A percentile compares a stretch with the other conserved stretches of the same genome.
Conservation (phyloP, 2,888 invertebrate species). For the Lasioglossum calceatum region DNA sequence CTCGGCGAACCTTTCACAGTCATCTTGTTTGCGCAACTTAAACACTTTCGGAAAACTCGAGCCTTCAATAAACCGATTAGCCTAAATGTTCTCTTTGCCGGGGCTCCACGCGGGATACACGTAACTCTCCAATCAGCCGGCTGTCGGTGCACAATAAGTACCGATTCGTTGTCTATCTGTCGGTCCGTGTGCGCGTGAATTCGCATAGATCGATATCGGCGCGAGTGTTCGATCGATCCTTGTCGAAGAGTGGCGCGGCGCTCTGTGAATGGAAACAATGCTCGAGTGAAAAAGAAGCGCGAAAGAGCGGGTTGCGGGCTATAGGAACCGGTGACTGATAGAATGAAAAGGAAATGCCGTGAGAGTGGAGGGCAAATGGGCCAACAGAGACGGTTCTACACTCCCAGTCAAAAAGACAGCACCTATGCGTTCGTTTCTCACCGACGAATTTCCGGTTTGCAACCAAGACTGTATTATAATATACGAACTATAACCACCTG, state of each 20-base stretch:
- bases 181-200: constrained; percentile 22
- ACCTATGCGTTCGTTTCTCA: no score
- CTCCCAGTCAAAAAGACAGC: background rate
- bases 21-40: constrained; percentile 47
- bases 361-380: background rate
- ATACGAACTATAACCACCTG: no score
- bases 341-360: constrained; percentile 12
- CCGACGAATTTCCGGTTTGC: no score
- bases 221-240: constrained; percentile 47
- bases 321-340: constrained; percentile 1
- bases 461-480: no score
- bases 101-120: constrained; percentile 39
- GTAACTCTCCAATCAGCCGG: constrained; percentile 55
- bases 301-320: background rate
- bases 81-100: constrained; percentile 49
- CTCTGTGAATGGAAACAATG: constrained; percentile 52
- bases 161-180: constrained; percentile 27
- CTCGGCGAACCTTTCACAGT: constrained; percentile 35
- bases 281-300: constrained; percentile 15
- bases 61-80: constrained; percentile 63
- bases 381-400: background rate
- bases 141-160: constrained; percentile 59
- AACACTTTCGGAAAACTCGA: constrained; percentile 43
- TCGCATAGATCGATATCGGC: constrained; percentile 64
- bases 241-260: constrained; percentile 18